Conservation (phyloP, 92 coral and sea anemone genomes). For the Porites divaricata region DNA sequence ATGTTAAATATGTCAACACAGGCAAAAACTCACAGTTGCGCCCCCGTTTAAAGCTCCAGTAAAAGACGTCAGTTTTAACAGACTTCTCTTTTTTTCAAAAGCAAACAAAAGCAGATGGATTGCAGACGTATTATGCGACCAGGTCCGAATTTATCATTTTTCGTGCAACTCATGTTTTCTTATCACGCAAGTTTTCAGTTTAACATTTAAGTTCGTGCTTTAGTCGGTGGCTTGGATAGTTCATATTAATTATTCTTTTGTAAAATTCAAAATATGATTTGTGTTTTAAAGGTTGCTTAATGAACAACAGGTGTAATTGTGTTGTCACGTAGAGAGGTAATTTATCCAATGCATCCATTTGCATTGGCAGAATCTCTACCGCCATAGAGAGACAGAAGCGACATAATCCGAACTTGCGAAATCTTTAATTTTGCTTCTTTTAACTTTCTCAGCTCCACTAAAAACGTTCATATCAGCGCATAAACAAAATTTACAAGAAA, state of each 20-base stretch:
- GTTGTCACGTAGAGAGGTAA: not conserved
- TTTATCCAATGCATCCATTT: not conserved
- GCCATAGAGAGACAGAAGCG: not conserved
- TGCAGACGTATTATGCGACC: no score
- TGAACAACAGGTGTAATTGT: not conserved
- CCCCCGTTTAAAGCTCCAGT: no score
- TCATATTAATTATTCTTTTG: not conserved
- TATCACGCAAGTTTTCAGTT: not conserved
- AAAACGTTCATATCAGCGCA: not conserved
- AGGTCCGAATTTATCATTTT: no score
- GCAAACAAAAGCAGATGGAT: no score
- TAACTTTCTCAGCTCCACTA: not conserved
- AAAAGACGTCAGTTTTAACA: no score
- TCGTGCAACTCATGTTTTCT: no score
- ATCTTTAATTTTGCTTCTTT: not conserved
- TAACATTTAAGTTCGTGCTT: not conserved
- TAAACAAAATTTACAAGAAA: slow-evolving; percentile 16
- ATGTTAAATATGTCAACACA: no score
- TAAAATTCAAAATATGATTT: not conserved
- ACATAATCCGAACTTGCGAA: not conserved
- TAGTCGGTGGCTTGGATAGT: not conserved
- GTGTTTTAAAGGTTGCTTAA: not conserved
- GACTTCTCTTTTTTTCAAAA: no score
- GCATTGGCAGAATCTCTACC: not conserved
- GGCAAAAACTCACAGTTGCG: no score